Evolutionary conservation across 2,113 vertebrate species (phyloP).

Genomic region (Sminthopsis crassicaudata): DNA sequence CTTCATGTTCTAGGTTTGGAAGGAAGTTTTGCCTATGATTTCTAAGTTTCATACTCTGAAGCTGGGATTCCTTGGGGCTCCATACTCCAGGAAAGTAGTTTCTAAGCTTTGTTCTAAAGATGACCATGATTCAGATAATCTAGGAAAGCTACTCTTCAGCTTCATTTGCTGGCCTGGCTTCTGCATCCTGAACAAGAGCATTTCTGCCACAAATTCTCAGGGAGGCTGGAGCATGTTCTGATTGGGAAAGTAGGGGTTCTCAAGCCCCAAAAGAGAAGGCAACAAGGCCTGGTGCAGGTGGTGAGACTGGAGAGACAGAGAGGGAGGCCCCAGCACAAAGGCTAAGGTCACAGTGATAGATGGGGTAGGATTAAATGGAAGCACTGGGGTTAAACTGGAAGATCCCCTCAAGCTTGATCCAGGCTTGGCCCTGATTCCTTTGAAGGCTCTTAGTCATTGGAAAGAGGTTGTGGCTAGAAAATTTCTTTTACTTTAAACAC

Average conservation of each 20-base stretch:
- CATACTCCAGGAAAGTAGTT: background rate
- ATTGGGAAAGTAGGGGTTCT: background rate
- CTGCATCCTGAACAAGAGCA: background rate
- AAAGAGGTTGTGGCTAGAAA: constrained; percentile 51
- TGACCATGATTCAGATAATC: background rate
- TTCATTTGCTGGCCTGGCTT: constrained; percentile 14
- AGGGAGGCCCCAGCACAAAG: background rate
- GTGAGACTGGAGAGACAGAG: background rate
- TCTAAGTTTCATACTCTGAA: constrained; percentile 15
- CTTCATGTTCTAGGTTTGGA: constrained; percentile 50
- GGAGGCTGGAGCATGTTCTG: background rate
- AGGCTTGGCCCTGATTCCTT: constrained; percentile 37
- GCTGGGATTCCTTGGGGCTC: background rate
- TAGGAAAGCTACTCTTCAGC: constrained; percentile 29
- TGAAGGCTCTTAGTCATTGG: constrained; percentile 27
- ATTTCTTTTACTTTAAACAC: constrained; percentile 48
- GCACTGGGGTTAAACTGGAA: background rate
- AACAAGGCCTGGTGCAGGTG: background rate
- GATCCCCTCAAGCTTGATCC: constrained; percentile 10
- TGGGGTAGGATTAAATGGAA: constrained; percentile 5
- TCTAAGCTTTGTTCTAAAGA: constrained; percentile 21
- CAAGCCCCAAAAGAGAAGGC: constrained; percentile 23
- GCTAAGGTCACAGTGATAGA: constrained; percentile 17
- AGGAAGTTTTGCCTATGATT: constrained; percentile 23
- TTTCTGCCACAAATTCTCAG: constrained; percentile 27